Evolutionary conservation across 2,888 invertebrate species (phyloP).

Genomic region (Dryobotodes eremita): DNA sequence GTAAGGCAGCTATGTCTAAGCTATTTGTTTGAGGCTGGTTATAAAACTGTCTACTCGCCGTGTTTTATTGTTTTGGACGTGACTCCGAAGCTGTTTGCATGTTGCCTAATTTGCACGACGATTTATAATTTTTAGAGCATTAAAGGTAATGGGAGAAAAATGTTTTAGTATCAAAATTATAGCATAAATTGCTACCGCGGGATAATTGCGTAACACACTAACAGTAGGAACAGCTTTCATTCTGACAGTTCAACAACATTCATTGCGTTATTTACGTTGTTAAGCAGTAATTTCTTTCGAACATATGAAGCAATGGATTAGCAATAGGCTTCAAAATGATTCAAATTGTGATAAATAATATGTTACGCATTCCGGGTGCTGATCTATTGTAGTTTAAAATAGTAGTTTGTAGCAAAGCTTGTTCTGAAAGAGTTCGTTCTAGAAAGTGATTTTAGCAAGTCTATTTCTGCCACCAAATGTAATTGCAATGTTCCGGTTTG

Average conservation of each 20-base stretch:
- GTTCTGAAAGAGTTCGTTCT: neutral
- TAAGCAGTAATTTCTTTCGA: too few relatives aligned
- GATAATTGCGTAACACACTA: too few relatives aligned
- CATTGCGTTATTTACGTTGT: too few relatives aligned
- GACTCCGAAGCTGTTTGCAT: slow-evolving; percentile 58
- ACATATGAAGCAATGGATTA: too few relatives aligned
- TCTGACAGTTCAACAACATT: too few relatives aligned
- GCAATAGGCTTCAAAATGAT: too few relatives aligned
- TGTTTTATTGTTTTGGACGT: slow-evolving; percentile 69
- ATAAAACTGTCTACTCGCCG: slow-evolving; percentile 80
- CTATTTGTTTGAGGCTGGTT: slow-evolving; percentile 78
- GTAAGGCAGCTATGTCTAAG: slow-evolving; percentile 76
- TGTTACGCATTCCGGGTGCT: too few relatives aligned
- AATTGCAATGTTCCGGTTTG: too few relatives aligned
- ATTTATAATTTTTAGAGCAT: slow-evolving; percentile 45
- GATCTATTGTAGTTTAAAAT: neutral
- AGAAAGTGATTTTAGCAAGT: neutral
- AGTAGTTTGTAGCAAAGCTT: neutral
- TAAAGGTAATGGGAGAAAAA: slow-evolving; percentile 21
- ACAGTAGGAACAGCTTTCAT: too few relatives aligned
- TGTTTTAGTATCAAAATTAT: neutral
- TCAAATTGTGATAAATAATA: too few relatives aligned
- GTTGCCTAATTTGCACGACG: slow-evolving; percentile 52
- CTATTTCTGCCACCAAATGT: too few relatives aligned
- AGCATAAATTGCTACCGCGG: neutral